These are phyloP conservation scores for Steinernema scapterisci DNA, from an alignment of 2,888 invertebrate species.

Conservation along the genomic window DNA sequence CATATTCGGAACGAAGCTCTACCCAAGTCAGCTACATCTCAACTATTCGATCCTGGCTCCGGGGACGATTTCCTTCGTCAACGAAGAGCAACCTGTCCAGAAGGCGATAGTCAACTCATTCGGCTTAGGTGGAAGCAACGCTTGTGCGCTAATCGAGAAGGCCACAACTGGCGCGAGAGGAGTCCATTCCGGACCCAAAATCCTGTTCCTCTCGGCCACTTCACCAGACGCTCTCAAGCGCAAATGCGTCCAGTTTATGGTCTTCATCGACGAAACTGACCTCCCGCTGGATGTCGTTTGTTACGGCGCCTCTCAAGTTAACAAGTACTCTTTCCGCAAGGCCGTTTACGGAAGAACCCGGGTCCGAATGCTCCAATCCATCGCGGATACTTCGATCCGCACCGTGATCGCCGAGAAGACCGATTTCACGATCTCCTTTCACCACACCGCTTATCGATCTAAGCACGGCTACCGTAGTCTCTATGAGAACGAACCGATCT, in stretches of 20 bases:
- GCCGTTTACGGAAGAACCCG: conserved; percentile 18
- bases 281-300: conserved; percentile 7
- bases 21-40: not conserved
- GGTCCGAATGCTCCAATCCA: not conserved
- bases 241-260: conserved; percentile 8
- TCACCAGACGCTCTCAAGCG: conserved; percentile 13
- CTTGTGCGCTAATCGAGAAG: conserved; percentile 45
- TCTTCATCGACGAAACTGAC: conserved; percentile 2
- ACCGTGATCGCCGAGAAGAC: not conserved
- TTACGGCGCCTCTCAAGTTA: conserved; percentile 8
- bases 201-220: not conserved
- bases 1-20: not conserved
- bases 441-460: conserved; percentile 26
- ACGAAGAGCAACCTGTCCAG: conserved; percentile 46
- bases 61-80: conserved; percentile 42
- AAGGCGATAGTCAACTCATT: conserved; percentile 48
- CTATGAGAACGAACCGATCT: not conserved
- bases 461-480: conserved; percentile 20
- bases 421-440: not conserved
- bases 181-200: not conserved
- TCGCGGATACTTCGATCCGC: not conserved
- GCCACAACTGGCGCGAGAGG: not conserved
- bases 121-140: conserved; percentile 53
- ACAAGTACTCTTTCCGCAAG: not conserved
- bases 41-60: not conserved